Conservation (phyloP, 2,113 vertebrate genomes). For the Alligator sinensis region DNA sequence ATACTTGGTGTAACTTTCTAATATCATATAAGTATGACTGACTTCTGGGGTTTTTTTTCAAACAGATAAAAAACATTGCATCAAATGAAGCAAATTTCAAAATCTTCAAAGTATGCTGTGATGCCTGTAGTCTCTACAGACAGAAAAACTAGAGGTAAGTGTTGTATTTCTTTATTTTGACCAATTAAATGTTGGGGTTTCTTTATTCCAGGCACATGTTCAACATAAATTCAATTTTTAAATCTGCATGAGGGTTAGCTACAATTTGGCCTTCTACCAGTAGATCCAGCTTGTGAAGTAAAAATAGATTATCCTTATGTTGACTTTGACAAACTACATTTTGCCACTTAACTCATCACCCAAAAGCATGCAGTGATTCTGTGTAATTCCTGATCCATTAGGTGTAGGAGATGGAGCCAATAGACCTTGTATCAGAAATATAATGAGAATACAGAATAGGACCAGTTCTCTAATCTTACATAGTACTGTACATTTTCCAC, state of each 20-base stretch:
- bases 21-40: slow-evolving; percentile 41
- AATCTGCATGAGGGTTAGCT: not conserved
- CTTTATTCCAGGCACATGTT: not conserved
- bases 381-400: not conserved
- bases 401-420: not conserved
- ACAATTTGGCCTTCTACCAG: not conserved
- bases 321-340: not conserved
- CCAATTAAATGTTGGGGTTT: not conserved
- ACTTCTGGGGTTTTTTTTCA: slow-evolving; percentile 21
- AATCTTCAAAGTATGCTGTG: not conserved
- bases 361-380: not conserved
- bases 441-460: not conserved
- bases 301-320: not conserved
- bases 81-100: slow-evolving; percentile 17
- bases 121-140: not conserved
- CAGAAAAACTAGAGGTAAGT: slow-evolving; percentile 5
- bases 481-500: not conserved
- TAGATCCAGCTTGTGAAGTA: not conserved
- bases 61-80: slow-evolving; percentile 43
- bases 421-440: not conserved
- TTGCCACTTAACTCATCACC: not conserved
- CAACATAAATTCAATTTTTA: not conserved
- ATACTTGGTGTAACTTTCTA: slow-evolving; percentile 44
- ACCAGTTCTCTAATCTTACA: not conserved
- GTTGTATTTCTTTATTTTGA: not conserved